Conservation (phyloP, 2,797 vertebrate genomes). For the Protosalanx chinensis region DNA sequence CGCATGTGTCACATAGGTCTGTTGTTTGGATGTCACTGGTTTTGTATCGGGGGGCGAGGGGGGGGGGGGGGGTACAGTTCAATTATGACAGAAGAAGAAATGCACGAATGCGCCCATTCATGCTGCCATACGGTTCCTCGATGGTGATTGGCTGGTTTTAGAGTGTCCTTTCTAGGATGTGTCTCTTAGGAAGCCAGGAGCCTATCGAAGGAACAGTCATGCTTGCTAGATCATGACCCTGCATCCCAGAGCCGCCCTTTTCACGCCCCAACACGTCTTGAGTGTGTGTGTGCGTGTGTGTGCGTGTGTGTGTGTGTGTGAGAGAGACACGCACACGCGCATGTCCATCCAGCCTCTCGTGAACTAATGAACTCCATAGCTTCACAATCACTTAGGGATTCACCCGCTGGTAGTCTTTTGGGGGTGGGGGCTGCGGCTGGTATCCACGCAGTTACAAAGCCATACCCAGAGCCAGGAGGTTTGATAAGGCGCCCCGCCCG, state of each 20-base stretch:
- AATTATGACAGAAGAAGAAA: not conserved
- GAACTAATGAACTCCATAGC: not conserved
- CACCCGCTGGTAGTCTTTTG: not conserved
- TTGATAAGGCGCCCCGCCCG: constrained; percentile 38
- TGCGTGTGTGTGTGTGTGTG: too few species aligned
- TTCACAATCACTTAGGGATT: not conserved
- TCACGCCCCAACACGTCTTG: not conserved
- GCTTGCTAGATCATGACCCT: too few species aligned
- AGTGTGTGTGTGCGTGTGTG: too few species aligned
- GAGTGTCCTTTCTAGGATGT: too few species aligned
- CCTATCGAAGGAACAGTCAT: too few species aligned
- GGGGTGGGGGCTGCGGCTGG: not conserved
- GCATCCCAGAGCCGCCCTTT: too few species aligned
- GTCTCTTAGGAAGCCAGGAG: too few species aligned
- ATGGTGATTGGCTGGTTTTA: too few species aligned
- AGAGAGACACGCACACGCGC: not conserved
- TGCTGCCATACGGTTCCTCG: not conserved
- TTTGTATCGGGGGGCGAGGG: too few species aligned
- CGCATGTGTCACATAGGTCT: not conserved
- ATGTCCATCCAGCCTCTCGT: too few species aligned
- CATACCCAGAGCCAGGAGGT: constrained; percentile 25
- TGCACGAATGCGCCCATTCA: not conserved
- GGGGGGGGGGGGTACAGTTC: not conserved
- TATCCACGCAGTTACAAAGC: not conserved
- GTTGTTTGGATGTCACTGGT: too few species aligned